Evolutionary conservation across 2,888 invertebrate species (phyloP), one percentile per base, ranked within the genome.

Genomic region (Busseola fusca): DNA sequence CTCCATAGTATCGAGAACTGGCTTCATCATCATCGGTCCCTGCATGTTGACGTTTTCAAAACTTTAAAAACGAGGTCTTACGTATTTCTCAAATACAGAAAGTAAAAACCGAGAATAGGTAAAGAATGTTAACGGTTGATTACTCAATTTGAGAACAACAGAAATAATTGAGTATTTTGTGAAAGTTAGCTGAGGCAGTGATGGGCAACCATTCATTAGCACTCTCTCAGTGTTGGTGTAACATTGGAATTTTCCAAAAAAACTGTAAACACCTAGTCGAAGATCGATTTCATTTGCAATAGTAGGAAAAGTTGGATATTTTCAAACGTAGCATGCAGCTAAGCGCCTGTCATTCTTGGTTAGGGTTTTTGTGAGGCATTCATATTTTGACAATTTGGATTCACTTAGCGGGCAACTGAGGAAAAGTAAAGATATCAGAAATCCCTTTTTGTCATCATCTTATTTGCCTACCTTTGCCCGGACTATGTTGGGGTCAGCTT

Each of bases 151-250:
- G 45, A 40, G 48, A 68, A 63, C 67, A 75, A 64, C 60, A 27
- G 58, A 76, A 54, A 80, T 59, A 60, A 64, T 66, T 64, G 56
- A 70, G 56, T n/a, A 52, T 76, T 64, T 76, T 45, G 70, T 81
- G 81, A 78, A 78, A 78, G 78, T 76, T 59, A n/a, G 50, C 65
- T 0, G 48, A 64, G 48, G 75, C 57, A 25, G 57, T 68, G 37
- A 80, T 69, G 45, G 65, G 69, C 14, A 59, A 48, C 12, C 42
- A 37, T 69, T 75, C 9, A 69, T 77, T 77, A 69, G 76, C 62
- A 77, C 58, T 54, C 5, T 75, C 68, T 62, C 69, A 58, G 12
- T 25, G 27, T 56, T 59, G 37, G n/a, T 30, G 63, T 14, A 56
- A 42, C 52, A 64, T 58, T 45, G 30, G 52, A 78, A 59, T 50